Evolutionary conservation across 37 sponge, comb jelly and placozoan species (phyloP).

Genomic region (Halichondria panicea): DNA sequence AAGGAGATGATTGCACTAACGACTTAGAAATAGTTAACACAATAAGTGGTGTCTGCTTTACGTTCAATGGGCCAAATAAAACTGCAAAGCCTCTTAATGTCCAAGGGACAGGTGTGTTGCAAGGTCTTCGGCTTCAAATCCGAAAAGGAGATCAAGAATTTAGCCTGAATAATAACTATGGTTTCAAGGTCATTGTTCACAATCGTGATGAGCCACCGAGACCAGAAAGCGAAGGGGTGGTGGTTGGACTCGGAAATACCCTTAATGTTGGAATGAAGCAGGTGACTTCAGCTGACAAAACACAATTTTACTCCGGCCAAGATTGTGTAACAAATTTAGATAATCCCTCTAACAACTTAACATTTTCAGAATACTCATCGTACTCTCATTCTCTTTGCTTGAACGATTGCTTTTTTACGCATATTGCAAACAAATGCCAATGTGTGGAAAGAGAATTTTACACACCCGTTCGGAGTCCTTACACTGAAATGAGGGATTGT

Average conservation of each 20-base stretch:
- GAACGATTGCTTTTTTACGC: conserved; percentile 1
- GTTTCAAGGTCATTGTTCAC: conserved; percentile 13
- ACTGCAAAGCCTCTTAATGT: not conserved
- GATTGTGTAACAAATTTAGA: not conserved
- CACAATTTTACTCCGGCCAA: not conserved
- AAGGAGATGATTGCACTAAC: not conserved
- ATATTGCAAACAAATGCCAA: not conserved
- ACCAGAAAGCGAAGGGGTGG: conserved; percentile 16
- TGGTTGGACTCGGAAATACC: not conserved
- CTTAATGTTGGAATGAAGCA: conserved; percentile 14
- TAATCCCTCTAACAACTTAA: not conserved
- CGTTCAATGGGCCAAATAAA: conserved; percentile 12
- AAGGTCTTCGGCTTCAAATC: conserved; percentile 14
- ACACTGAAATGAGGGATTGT: not conserved
- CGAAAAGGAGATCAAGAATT: not conserved
- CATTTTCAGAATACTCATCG: not conserved
- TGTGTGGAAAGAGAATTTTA: conserved; percentile 1
- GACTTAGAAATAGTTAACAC: conserved; percentile 6
- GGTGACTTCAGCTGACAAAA: conserved; percentile 1
- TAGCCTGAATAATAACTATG: not conserved
- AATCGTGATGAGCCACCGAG: conserved; percentile 11
- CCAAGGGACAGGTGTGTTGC: conserved; percentile 1
- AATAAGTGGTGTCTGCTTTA: conserved; percentile 7
- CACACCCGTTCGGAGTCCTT: not conserved
- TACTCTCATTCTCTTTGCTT: conserved; percentile 4